Percentiles rank a stretch among this genome's conserved stretches.
Conservation (phyloP, 2,888 invertebrate species). For the Ormyrus labotus region DNA sequence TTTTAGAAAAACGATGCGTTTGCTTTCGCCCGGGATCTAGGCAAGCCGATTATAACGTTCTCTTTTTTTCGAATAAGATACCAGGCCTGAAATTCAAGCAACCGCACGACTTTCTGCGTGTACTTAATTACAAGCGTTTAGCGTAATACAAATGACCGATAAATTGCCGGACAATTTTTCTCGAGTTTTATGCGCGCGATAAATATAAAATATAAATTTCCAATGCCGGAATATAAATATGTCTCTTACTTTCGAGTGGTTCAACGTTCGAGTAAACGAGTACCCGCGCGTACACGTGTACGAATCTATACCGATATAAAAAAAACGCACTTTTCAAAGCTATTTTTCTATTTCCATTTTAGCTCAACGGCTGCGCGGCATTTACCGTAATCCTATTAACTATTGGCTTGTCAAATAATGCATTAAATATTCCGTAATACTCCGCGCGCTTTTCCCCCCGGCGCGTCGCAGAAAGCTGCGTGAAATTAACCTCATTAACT, state of each 20-base stretch:
- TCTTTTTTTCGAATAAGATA: no score
- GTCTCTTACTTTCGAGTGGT: background rate
- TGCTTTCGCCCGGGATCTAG: no score
- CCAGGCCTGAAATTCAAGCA: no score
- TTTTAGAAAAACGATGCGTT: no score
- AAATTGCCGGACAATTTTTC: background rate
- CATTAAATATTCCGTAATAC: slow-evolving; percentile 44
- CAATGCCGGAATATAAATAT: background rate
- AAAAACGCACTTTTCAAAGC: background rate
- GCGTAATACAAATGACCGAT: no score
- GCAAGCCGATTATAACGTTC: no score
- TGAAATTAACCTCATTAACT: slow-evolving; percentile 53
- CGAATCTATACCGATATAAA: background rate
- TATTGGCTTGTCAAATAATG: slow-evolving; percentile 46
- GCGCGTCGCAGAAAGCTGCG: slow-evolving; percentile 21
- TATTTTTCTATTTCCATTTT: background rate
- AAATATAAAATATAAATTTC: background rate
- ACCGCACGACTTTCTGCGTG: no score
- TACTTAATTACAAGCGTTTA: no score
- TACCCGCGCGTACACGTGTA: background rate
- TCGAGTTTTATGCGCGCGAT: slow-evolving; percentile 6
- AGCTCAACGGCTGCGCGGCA: background rate
- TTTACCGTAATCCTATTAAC: slow-evolving; percentile 50
- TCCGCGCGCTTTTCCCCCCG: background rate
- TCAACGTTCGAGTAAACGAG: slow-evolving; percentile 2